These are phyloP conservation scores for Dryas iulia DNA, from an alignment of 1,140 invertebrate genomes.

Conservation along the genomic window DNA sequence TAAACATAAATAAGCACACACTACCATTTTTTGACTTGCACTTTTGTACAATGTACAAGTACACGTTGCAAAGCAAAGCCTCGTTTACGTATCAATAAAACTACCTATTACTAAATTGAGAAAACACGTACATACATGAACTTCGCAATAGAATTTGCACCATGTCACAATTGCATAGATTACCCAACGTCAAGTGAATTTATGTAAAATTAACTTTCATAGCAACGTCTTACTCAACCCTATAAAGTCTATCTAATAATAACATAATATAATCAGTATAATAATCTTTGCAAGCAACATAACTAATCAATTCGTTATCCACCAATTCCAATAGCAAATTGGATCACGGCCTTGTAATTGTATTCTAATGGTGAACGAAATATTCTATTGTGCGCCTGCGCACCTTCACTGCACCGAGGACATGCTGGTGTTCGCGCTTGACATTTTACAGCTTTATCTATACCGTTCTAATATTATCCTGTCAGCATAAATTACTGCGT, in stretches of 20 bases:
- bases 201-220: neutral
- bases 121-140: too few species aligned
- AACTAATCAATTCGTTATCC: constrained; percentile 24
- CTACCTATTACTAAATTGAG: too few species aligned
- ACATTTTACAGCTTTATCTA: constrained; percentile 46
- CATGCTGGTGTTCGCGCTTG: constrained; percentile 34
- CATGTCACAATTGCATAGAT: neutral
- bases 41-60: too few species aligned
- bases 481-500: constrained; percentile 44
- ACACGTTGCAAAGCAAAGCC: too few species aligned
- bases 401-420: constrained; percentile 44
- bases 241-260: neutral
- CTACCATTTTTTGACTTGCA: too few species aligned
- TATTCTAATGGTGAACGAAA: constrained; percentile 61
- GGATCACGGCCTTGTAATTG: constrained; percentile 56
- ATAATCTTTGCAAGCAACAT: constrained; percentile 12
- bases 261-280: neutral
- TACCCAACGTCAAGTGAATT: neutral
- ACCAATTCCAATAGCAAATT: constrained; percentile 37
- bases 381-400: constrained; percentile 56
- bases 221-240: neutral
- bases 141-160: too few species aligned
- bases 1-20: too few species aligned
- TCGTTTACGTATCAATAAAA: too few species aligned
- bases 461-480: constrained; percentile 42